Evolutionary conservation across 1,140 invertebrate species (phyloP).

Genomic region (Cylas formicarius): DNA sequence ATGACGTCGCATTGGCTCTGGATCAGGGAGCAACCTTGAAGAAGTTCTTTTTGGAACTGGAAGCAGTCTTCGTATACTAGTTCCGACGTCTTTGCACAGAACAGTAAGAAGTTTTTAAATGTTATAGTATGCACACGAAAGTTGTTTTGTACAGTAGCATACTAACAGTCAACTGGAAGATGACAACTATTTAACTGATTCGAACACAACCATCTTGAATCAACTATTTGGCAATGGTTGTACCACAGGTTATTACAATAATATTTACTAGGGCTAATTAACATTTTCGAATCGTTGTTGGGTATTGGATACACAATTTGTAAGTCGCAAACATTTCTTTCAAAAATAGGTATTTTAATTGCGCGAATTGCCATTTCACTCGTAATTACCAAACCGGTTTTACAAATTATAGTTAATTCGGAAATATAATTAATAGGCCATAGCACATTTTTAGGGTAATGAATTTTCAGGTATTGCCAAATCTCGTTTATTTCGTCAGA

Average conservation of each 20-base stretch:
- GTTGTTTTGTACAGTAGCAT: background rate
- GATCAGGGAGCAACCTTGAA: slow-evolving; percentile 1
- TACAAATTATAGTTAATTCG: slow-evolving; percentile 7
- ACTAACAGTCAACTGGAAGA: background rate
- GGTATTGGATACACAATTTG: slow-evolving; percentile 4
- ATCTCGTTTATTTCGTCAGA: slow-evolving; percentile 3
- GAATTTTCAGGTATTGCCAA: background rate
- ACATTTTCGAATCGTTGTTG: slow-evolving; percentile 2
- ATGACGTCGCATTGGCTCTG: slow-evolving; percentile 8
- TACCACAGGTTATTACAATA: slow-evolving; percentile 10
- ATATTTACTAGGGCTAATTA: slow-evolving; percentile 5
- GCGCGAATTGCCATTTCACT: background rate
- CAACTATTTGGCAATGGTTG: background rate
- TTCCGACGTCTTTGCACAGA: background rate
- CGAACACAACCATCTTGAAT: slow-evolving; percentile 1
- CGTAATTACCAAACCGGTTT: background rate
- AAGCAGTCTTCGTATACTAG: slow-evolving; percentile 7
- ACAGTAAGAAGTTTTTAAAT: slow-evolving; percentile 1
- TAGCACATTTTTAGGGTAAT: slow-evolving; percentile 8
- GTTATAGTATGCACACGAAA: slow-evolving; percentile 6
- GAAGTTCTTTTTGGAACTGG: background rate
- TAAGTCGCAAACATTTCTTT: background rate
- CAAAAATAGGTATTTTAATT: slow-evolving; percentile 11
- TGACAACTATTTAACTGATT: background rate
- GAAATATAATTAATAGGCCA: slow-evolving; percentile 2